A percentile compares a stretch with the other conserved stretches of the same genome.
Conservation (phyloP, 2,113 vertebrate genomes). For the Prionailurus viverrinus region DNA sequence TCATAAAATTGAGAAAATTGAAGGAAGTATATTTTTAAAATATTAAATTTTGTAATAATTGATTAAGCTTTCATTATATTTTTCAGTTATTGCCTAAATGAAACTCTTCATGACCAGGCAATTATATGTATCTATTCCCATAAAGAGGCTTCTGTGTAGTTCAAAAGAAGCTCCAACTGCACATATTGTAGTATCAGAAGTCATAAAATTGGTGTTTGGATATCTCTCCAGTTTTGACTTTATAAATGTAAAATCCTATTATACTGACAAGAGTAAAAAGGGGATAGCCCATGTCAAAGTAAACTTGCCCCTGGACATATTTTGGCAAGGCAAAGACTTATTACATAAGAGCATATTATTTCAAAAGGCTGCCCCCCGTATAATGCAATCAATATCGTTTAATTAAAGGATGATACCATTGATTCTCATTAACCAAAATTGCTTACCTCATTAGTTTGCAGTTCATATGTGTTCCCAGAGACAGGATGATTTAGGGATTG, state of each 20-base stretch:
- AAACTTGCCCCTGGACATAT: conserved; percentile 65
- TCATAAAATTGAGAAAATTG: neutral
- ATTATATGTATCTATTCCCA: neutral
- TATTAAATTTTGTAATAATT: neutral
- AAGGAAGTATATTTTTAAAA: neutral
- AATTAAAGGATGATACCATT: conserved; percentile 89
- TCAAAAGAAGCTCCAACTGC: neutral
- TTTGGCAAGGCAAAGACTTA: conserved; percentile 84
- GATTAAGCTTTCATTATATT: neutral
- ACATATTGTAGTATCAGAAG: neutral
- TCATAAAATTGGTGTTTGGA: neutral
- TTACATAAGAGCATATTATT: conserved; percentile 81
- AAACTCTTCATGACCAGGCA: neutral
- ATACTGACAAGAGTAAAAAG: conserved; percentile 13
- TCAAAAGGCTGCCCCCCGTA: conserved; percentile 74
- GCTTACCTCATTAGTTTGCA: conserved; percentile 86
- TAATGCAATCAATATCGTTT: conserved; percentile 88
- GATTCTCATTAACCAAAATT: conserved; percentile 88
- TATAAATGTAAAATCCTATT: conserved; percentile 17
- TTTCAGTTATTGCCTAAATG: neutral
- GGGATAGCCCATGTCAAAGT: neutral
- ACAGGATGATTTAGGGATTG: conserved; percentile 84
- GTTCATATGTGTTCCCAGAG: conserved; percentile 83
- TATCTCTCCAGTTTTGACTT: neutral
- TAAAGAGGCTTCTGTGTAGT: neutral